Evolutionary conservation across 1,140 invertebrate species (phyloP), one percentile per base, ranked within the genome.

Genomic region (Drosophila simulans): DNA sequence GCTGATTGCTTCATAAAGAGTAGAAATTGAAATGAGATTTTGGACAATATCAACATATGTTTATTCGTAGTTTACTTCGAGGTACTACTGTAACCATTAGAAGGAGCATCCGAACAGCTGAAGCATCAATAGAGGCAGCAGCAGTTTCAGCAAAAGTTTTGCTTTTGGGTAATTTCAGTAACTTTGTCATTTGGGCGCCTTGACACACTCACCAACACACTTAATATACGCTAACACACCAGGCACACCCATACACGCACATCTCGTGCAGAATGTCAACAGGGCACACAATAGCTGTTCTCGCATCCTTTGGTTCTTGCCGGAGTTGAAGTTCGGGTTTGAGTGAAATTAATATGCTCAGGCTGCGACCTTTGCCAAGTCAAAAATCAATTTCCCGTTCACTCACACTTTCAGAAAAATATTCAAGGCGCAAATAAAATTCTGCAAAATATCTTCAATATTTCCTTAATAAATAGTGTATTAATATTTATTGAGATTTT

Each of bases 261-360:
- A 48, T 22, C 25, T 46, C 49, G 10, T 43, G 42, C 56, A 82
- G 49, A 57, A 65, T 84, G 69, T 52, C 80, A 70, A 70, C 76
- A 69, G 51, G n/a, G 43, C 37, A 45, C 25, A 43, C 53, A 70
- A 52, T 83, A 59, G 69, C 58, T 39, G 43, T 62, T 68, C 64
- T 43, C 35, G 64, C 65, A 68, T 68, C 43, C 27, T 68, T 45
- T 46, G 64, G 57, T 49, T 70, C 49, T 39, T 48, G 51, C 63
- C 11, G 20, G 17, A 70, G 51, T 70, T 48, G 43, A 35, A 70
- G 52, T 70, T 56, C 51, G 51, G 65, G 66, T 45, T 70, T 70
- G 66, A 70, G 79, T 56, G 34, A 66, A 77, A 86, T 85, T 85
- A 85, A 85, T 85, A 86, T 85, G 81, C 77, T 81, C 77, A 69